These are phyloP conservation scores for Cygnus olor DNA, from an alignment of 2,797 vertebrate genomes.

Conservation along the genomic window DNA sequence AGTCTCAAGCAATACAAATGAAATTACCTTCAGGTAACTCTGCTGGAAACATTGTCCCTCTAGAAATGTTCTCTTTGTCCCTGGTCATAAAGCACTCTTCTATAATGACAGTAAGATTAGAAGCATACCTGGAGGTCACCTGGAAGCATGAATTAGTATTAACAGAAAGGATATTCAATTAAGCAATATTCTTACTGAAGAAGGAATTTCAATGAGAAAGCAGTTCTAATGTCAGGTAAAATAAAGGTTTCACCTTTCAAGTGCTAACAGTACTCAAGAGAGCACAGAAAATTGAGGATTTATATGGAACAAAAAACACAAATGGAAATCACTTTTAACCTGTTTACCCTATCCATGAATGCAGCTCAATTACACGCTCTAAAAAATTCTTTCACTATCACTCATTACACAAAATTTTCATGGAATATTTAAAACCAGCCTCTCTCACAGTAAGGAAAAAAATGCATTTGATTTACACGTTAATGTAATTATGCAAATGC, in stretches of 20 bases:
- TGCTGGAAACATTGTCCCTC: background rate
- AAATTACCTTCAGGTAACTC: background rate
- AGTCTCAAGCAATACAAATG: background rate
- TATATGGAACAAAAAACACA: slow-evolving; percentile 13
- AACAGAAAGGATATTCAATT: background rate
- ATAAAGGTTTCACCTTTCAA: background rate
- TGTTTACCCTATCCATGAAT: slow-evolving; percentile 44
- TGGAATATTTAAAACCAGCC: slow-evolving; percentile 14
- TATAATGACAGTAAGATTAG: background rate
- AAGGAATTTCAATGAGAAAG: background rate
- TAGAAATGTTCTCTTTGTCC: background rate
- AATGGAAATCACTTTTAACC: slow-evolving; percentile 34
- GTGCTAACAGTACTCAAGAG: background rate
- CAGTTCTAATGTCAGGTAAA: background rate
- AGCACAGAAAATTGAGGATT: slow-evolving; percentile 11
- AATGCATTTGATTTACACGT: background rate
- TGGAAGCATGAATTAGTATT: background rate
- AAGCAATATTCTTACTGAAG: background rate
- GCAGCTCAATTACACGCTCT: slow-evolving; percentile 22
- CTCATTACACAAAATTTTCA: slow-evolving; percentile 36
- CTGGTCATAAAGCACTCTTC: background rate
- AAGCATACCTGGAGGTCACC: background rate
- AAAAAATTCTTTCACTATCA: slow-evolving; percentile 20
- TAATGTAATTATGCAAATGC: slow-evolving; percentile 36
- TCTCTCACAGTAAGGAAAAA: background rate